These are phyloP conservation scores for Plectrocnemia conspersa DNA, from an alignment of 1,140 invertebrate genomes.

Conservation along the genomic window DNA sequence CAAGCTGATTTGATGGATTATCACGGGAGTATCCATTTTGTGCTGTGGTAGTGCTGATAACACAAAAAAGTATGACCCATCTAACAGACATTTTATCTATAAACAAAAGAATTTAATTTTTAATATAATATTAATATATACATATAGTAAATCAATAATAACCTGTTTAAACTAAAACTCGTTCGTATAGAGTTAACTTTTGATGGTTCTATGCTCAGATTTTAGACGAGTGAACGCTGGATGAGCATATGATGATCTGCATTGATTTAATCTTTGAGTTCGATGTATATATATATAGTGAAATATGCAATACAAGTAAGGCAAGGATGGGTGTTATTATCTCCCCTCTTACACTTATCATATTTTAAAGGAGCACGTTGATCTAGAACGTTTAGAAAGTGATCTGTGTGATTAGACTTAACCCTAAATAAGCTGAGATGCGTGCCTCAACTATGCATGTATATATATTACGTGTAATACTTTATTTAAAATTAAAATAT, in stretches of 20 bases:
- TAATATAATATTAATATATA: conserved; percentile 4
- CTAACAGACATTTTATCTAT: conserved; percentile 17
- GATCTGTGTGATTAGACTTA: background rate
- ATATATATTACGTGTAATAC: no score
- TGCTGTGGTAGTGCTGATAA: conserved; percentile 12
- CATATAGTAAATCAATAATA: background rate
- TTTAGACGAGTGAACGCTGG: background rate
- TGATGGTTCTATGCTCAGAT: background rate
- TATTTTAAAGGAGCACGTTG: background rate
- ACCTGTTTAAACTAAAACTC: no score
- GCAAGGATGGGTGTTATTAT: conserved; percentile 1
- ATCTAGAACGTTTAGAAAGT: conserved; percentile 9
- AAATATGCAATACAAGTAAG: background rate
- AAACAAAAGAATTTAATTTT: conserved; percentile 10
- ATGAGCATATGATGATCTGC: background rate
- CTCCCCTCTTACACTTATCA: background rate
- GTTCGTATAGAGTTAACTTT: no score
- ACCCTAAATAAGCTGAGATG: background rate
- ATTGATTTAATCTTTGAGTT: background rate
- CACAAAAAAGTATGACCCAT: conserved; percentile 13
- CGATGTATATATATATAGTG: conserved; percentile 1
- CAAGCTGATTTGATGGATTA: conserved; percentile 27
- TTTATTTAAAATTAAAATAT: no score
- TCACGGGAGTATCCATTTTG: conserved; percentile 33
- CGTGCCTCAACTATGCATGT: background rate